Percentiles rank a stretch among this genome's conserved stretches.
These are phyloP conservation scores for silkworm (Bombyx mori) DNA, from an alignment of 1,140 invertebrate species.

Conservation along the genomic window DNA sequence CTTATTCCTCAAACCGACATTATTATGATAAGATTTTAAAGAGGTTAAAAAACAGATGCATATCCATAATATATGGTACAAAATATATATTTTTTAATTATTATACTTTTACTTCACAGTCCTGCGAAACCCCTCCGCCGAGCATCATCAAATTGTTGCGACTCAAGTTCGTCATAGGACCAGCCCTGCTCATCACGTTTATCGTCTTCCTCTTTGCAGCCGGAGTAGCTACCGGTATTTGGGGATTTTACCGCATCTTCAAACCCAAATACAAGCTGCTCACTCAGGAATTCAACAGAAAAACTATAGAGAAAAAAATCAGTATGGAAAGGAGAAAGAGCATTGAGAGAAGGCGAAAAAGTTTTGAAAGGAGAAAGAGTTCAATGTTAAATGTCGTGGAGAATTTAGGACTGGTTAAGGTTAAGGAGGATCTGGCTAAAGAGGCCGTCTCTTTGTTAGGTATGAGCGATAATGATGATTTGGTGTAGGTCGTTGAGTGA, in stretches of 20 bases:
- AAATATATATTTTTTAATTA: not conserved
- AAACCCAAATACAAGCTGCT: conserved; percentile 40
- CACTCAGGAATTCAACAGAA: conserved; percentile 16
- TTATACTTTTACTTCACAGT: conserved; percentile 24
- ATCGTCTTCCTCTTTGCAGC: conserved; percentile 33
- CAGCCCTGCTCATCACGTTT: conserved; percentile 36
- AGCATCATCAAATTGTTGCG: conserved; percentile 31
- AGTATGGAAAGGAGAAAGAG: conserved; percentile 26
- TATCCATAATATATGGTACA: no score
- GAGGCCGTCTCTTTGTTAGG: no score
- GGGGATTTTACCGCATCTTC: conserved; percentile 34
- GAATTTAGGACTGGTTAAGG: no score
- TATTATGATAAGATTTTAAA: no score
- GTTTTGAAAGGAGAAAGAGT: no score
- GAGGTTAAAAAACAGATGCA: no score
- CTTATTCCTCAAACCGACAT: no score
- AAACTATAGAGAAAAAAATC: conserved; percentile 18
- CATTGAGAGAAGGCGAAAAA: conserved; percentile 10
- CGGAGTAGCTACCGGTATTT: conserved; percentile 31
- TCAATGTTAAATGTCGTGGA: no score
- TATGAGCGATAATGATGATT: no score
- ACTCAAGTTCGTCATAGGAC: conserved; percentile 40
- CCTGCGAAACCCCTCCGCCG: conserved; percentile 39
- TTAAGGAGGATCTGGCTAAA: no score
- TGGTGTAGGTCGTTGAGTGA: no score